Evolutionary conservation across 2,888 invertebrate genomes (phyloP), one percentile per base, ranked within the genome.

Genomic region (Cephus pulcher): DNA sequence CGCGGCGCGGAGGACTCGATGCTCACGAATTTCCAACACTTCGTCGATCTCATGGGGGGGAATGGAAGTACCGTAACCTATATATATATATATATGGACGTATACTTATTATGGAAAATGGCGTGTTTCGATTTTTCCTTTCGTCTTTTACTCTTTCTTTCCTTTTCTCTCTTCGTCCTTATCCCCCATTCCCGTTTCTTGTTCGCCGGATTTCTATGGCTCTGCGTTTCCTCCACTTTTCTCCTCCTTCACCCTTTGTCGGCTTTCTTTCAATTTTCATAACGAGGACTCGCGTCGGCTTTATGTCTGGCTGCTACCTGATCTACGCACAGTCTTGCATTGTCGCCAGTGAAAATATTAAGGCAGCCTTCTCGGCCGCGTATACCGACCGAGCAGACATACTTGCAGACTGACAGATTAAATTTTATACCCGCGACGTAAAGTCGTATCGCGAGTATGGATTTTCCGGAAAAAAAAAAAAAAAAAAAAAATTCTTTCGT

Each of bases 251-350:
- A 80, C 79, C 81, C 81, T 82, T 83, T 81, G 80, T 83, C 78
- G 82, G 77, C 75, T 80, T 75, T 76, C 83, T 79, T 83, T 78
- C 87, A 87, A 87, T 88, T 86, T 85, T 83, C 84, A 83, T 88
- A 88, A 89, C 86, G 87, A 89, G 87, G 86, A 84, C 83, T 83
- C 84, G 75, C 71, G 75, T 73, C 32, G 56, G 30, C 56, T 32
- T 79, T 56, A 56, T 56, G 56, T 56, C 56, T 56, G 56, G 56
- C 56, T 56, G 56, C 56, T 56, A 56, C 56, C 23, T 23, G 56
- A 56, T 56, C 23, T 56, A 56, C 56, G 56, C 56, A 15, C 40
- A 56, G 56, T 23, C 56, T 23, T 2, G 56, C 9, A 56, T 56
- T 56, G 56, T 56, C 56, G 1, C 56, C 9, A 56, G 56, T 56